A percentile compares a stretch with the other conserved stretches of the same genome.
phyloP scores from a whole-genome alignment of 2,888 invertebrate species.

The Drosophila hamatofila region DNA sequence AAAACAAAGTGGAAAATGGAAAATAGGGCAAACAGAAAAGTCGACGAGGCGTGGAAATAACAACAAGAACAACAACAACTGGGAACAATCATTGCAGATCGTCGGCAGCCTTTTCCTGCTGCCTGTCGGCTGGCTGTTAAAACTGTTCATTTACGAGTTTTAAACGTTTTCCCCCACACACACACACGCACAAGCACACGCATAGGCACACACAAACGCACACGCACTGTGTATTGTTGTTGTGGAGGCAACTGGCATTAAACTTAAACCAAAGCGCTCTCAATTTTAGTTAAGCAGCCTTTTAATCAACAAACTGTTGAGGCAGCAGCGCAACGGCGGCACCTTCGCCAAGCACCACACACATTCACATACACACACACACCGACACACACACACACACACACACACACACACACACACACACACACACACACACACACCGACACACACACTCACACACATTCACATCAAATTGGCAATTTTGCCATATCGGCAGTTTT shows the following conservation, averaged over 20 bases:
- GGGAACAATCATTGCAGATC: constrained; percentile 43
- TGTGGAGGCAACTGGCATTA: constrained; percentile 44
- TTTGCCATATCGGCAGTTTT: constrained; percentile 77
- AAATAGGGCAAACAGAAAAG: constrained; percentile 22
- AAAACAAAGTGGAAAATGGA: constrained; percentile 6
- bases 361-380: neutral
- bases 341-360: neutral
- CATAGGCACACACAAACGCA: constrained; percentile 17
- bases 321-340: constrained; percentile 46
- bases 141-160: constrained; percentile 58
- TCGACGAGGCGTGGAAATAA: constrained; percentile 21
- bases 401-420: constrained; percentile 2
- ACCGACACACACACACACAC: neutral
- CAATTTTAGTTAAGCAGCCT: constrained; percentile 70
- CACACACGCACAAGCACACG: neutral
- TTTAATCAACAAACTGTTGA: constrained; percentile 80
- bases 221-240: constrained; percentile 22
- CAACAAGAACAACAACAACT: constrained; percentile 21
- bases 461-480: constrained; percentile 63
- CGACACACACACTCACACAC: constrained; percentile 1
- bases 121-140: constrained; percentile 36
- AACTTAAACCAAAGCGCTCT: constrained; percentile 52
- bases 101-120: constrained; percentile 23
- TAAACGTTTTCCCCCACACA: constrained; percentile 43
- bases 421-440: neutral